Evolutionary conservation across 2,797 vertebrate genomes (phyloP), one percentile per base, ranked within the genome.

Genomic region (Pangasius djambal): DNA sequence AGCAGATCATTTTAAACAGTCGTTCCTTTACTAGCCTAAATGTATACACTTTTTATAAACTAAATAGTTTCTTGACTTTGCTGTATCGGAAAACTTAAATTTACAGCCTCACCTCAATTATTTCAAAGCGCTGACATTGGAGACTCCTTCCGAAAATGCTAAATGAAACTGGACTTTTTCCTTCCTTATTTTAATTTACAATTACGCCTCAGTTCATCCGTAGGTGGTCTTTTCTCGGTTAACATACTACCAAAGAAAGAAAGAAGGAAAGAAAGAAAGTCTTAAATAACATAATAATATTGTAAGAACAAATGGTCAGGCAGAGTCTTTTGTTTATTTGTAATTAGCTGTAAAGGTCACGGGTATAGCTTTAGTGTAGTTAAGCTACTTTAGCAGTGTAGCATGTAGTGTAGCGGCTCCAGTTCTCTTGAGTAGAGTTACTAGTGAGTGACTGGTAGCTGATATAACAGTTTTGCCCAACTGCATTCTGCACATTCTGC

Each of bases 401-500:
- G 59, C 40, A n/a, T 65, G 82, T 25, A 48, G 37, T 28, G 22
- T 44, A 61, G 34, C 22, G 16, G 81, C 59, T 40, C 16, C 22
- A 16, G 7, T 63, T 83, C 20, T 28, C 59, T 16, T 50, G 20
- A 40, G 61, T 15, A n/a, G 40, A 85, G 67, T 72, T 74, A 25
- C 69, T 40, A 15, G 18, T 69, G 28, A 20, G 18, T 70, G 67
- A 57, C 50, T 57, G 50, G 20, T 7, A 86, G 61, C 63, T 85
- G 48, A 25, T 55, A 50, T n/a, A 12, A 81, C 15, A 20, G 61
- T 61, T 55, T 59, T 59, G 22, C 40, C 83, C 77, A 57, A 4
- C n/a, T 65, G 18, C 81, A n/a, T 83, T 83, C 81, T 83, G 59
- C 40, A 84, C 61, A n/a, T 67, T 31, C 59, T 52, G 83, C 63